These are phyloP conservation scores for Neoitamus cyanurus DNA, from an alignment of 2,888 invertebrate species.

Conservation along the genomic window DNA sequence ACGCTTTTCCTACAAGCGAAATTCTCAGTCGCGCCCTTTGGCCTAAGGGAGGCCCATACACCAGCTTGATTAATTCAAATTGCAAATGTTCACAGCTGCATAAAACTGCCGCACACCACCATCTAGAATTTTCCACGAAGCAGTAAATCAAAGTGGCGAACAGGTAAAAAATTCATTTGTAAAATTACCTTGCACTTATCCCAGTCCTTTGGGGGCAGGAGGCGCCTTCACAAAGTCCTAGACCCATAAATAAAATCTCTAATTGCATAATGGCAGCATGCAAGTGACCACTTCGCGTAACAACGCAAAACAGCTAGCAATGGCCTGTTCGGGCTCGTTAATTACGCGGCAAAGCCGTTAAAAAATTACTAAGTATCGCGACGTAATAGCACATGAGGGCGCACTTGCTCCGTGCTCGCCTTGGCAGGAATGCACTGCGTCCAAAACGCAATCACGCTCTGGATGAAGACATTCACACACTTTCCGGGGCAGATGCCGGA, in stretches of 20 bases:
- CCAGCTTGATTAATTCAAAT: neutral
- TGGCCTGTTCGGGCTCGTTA: slow-evolving; percentile 20
- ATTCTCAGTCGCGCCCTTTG: neutral
- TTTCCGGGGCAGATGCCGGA: slow-evolving; percentile 18
- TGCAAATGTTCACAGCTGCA: neutral
- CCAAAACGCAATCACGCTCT: slow-evolving; percentile 16
- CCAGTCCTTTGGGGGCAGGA: neutral
- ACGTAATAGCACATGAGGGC: neutral
- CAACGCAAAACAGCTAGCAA: slow-evolving; percentile 3
- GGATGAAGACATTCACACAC: slow-evolving; percentile 39
- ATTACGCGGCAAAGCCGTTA: slow-evolving; percentile 27
- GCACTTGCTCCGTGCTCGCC: neutral
- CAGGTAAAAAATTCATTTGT: slow-evolving; percentile 5
- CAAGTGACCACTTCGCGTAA: slow-evolving; percentile 30
- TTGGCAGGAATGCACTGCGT: neutral
- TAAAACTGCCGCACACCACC: neutral
- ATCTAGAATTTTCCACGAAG: neutral
- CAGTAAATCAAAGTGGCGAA: neutral
- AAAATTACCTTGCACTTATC: neutral
- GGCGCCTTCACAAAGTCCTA: neutral
- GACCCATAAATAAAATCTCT: slow-evolving; percentile 28
- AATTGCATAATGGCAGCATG: slow-evolving; percentile 38
- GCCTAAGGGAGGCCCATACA: neutral
- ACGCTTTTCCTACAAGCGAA: neutral
- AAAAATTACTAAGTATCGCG: slow-evolving; percentile 37